phyloP scores from a whole-genome alignment of 35 echinoderm and acorn worm species.

The Antedon bifida region DNA sequence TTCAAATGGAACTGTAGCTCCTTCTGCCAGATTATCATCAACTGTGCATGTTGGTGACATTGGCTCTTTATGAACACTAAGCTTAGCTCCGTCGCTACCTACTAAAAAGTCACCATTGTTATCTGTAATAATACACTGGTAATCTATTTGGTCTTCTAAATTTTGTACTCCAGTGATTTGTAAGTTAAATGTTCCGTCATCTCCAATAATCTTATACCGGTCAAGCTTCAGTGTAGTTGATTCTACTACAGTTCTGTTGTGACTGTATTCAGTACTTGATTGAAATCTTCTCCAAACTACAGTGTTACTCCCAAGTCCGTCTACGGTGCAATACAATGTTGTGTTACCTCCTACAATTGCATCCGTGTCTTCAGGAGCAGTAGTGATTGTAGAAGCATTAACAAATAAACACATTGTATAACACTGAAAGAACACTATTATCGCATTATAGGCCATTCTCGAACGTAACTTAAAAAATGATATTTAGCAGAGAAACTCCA shows the following conservation, averaged over 20 bases:
- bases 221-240: background rate
- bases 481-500: too few relatives aligned
- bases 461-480: too few relatives aligned
- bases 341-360: background rate
- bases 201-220: too few relatives aligned
- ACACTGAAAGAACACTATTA: background rate
- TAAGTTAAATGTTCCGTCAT: too few relatives aligned
- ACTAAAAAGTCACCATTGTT: background rate
- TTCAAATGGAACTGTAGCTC: too few relatives aligned
- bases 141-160: background rate
- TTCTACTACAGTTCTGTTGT: background rate
- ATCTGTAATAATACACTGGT: background rate
- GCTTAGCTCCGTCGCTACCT: background rate
- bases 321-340: background rate
- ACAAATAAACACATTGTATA: background rate
- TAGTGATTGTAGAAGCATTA: background rate
- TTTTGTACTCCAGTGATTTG: background rate
- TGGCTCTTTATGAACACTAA: background rate
- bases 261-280: background rate
- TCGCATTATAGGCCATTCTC: too few relatives aligned
- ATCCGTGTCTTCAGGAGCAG: background rate
- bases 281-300: background rate
- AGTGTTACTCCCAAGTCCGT: background rate
- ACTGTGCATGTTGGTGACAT: background rate
- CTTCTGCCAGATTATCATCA: too few relatives aligned